phyloP scores from a whole-genome alignment of 2,113 vertebrate genomes.

The Callospermophilus lateralis region DNA sequence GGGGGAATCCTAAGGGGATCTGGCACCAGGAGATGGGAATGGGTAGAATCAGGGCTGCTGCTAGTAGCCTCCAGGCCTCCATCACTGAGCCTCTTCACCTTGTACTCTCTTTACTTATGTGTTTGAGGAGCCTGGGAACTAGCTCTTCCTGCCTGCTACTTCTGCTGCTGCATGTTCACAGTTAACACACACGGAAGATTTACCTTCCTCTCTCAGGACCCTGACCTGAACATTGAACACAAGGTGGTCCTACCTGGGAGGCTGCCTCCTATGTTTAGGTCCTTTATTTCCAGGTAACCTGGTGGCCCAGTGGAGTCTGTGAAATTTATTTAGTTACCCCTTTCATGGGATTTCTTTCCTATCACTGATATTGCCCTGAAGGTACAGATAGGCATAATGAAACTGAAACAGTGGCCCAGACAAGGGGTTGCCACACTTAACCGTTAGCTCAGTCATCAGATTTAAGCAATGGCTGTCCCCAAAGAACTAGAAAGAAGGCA shows the following conservation, averaged over 20 bases:
- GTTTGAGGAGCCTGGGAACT: slow-evolving; percentile 70
- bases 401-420: slow-evolving; percentile 13
- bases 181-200: slow-evolving; percentile 48
- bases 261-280: background rate
- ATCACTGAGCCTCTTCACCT: slow-evolving; percentile 84
- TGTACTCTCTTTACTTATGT: slow-evolving; percentile 81
- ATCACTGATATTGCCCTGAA: background rate
- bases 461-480: background rate
- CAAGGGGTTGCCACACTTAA: background rate
- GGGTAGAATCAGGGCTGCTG: slow-evolving; percentile 83
- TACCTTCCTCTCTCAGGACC: background rate
- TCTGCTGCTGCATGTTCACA: slow-evolving; percentile 44
- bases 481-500: background rate
- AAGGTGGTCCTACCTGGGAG: background rate
- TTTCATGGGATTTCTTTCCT: background rate
- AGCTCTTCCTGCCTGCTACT: slow-evolving; percentile 72
- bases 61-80: slow-evolving; percentile 84
- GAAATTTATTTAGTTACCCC: slow-evolving; percentile 2
- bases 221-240: accelerated
- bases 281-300: slow-evolving; percentile 59
- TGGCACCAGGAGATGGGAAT: slow-evolving; percentile 85
- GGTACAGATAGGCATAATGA: background rate
- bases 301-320: background rate
- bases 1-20: slow-evolving; percentile 88
- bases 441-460: background rate